Evolutionary conservation across 2,888 invertebrate genomes (phyloP).

Genomic region (Tromatobia lineatoria): DNA sequence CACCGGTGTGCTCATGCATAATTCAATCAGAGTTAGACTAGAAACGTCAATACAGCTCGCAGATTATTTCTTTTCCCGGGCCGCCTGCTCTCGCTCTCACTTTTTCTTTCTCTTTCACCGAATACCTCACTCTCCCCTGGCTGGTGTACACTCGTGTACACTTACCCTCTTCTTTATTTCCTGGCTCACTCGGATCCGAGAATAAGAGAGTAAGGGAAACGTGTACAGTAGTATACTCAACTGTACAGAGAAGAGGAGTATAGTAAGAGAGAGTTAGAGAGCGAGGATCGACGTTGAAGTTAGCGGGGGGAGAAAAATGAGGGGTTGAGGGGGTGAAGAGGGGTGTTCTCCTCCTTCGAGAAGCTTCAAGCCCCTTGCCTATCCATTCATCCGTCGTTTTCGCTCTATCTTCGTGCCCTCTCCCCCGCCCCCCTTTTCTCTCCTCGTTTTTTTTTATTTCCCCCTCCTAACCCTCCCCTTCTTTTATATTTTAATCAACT

Average conservation of each 20-base stretch:
- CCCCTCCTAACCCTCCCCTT: conserved; percentile 72
- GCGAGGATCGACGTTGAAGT: conserved; percentile 60
- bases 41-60: conserved; percentile 86
- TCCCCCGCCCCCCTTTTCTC: conserved; percentile 73
- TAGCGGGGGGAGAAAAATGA: conserved; percentile 47
- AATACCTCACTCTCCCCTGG: conserved; percentile 65
- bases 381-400: conserved; percentile 67
- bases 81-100: conserved; percentile 74
- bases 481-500: conserved; percentile 86
- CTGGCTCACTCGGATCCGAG: conserved; percentile 36
- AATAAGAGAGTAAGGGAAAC: conserved; percentile 46
- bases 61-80: conserved; percentile 86
- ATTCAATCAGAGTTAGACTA: conserved; percentile 86
- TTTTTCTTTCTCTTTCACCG: conserved; percentile 67
- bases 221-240: conserved; percentile 54
- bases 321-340: conserved; percentile 17
- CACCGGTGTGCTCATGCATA: conserved; percentile 85
- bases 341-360: conserved; percentile 62
- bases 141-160: conserved; percentile 26
- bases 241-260: conserved; percentile 36
- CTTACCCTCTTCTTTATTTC: conserved; percentile 36
- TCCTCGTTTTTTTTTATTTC: conserved; percentile 50
- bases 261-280: conserved; percentile 48
- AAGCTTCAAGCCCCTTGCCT: conserved; percentile 62
- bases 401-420: conserved; percentile 47